Evolutionary conservation across 2,113 vertebrate species (phyloP).

Genomic region (Poecile atricapillus): DNA sequence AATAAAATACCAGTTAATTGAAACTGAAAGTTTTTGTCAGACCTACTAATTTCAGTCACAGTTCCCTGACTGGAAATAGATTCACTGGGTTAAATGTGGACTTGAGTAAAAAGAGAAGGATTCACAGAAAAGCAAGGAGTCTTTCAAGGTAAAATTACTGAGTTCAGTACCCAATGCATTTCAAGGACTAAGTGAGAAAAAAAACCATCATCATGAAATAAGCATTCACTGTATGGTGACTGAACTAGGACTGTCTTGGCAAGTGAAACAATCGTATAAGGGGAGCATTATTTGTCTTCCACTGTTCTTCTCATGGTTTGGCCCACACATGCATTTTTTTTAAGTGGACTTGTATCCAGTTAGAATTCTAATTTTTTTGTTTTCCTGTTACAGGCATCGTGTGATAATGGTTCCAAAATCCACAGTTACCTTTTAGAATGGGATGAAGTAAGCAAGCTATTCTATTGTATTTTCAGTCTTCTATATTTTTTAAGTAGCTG

Average conservation of each 20-base stretch:
- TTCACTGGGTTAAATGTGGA: not conserved
- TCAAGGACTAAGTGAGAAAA: not conserved
- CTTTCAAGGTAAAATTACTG: not conserved
- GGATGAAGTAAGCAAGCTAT: conserved; percentile 87
- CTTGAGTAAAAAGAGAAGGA: not conserved
- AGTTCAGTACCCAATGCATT: not conserved
- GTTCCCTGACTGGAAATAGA: not conserved
- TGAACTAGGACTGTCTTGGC: not conserved
- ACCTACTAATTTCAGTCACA: not conserved
- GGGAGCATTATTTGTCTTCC: not conserved
- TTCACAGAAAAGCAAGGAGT: not conserved
- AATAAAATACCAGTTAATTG: not conserved
- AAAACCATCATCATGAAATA: not conserved
- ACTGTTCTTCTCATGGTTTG: not conserved
- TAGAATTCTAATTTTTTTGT: conserved; percentile 41
- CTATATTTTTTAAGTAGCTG: not conserved
- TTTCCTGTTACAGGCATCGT: conserved; percentile 80
- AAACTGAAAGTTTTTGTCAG: not conserved
- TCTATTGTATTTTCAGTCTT: not conserved
- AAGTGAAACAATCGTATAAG: not conserved
- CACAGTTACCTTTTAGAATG: conserved; percentile 92
- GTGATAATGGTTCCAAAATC: conserved; percentile 97
- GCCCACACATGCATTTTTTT: not conserved
- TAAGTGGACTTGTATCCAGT: not conserved
- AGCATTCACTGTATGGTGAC: not conserved